Base-by-base conservation (phyloP, 1,140 invertebrate genomes). In the Habropoda laboriosa region DNA sequence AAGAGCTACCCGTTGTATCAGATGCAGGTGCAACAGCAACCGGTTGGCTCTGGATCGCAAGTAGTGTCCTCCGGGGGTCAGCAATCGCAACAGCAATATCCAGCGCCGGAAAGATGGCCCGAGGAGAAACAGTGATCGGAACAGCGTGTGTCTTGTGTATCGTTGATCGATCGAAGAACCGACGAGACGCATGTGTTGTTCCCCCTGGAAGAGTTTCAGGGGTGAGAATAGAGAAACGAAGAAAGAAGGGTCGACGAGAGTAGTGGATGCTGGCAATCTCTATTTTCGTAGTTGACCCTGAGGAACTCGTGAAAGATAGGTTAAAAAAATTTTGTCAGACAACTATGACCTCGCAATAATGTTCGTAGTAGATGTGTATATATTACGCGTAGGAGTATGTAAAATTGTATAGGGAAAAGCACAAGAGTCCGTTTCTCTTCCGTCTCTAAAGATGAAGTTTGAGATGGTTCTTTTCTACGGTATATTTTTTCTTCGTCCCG, bases 1-100 rank as follows among this genome's bases (percentile, higher is more conserved):
- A 94, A 94, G 88, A 93, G 91, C 58, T 93, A 93, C 63, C 91
- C 92, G 53, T 88, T 93, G 30, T 93, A 93, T 83, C 91, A 92
- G 83, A 90, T 91, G 87, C 89, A 83, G 45, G 53, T 85, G 27
- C 84, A 86, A 40, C 86, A 88, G 57, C 86, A 88, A n/a, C 75
- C n/a, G 85, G 32, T 78, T 87, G 51, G n/a, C n/a, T 61, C 81
- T n/a, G 70, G 85, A 2, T 82, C 77, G 40, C 87, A 87, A 3
- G 68, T 64, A 10, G n/a, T n/a, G n/a, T n/a, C n/a, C n/a, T 80
- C 86, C 18, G 61, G 81, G 32, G 72, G 86, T 0, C 82, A 86
- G 32, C 86, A 89, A 18, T 83, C 89, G 13, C 88, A 89, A 45
- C 85, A 84, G n/a, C 86, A 88, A 73, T 89, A 89, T 47, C 42